Conservation (phyloP, 2,113 vertebrate species). For the Bostrychus sinensis region DNA sequence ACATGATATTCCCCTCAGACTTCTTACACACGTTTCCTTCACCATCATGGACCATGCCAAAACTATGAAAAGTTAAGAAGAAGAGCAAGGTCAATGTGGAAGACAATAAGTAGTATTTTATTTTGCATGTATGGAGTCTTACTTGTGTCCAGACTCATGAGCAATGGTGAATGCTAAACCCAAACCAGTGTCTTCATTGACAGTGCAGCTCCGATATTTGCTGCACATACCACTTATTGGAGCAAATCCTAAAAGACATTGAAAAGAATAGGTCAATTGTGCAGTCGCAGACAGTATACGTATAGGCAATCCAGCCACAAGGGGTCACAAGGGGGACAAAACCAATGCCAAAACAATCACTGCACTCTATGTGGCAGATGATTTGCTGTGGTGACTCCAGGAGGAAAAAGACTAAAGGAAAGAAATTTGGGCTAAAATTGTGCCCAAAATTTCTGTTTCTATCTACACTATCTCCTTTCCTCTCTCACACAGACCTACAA, state of each 20-base stretch:
- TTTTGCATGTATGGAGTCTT: slow-evolving; percentile 42
- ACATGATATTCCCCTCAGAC: slow-evolving; percentile 92
- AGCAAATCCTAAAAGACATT: slow-evolving; percentile 82
- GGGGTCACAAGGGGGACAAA: not conserved
- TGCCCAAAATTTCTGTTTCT: not conserved
- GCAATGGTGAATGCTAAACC: slow-evolving; percentile 92
- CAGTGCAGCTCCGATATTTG: slow-evolving; percentile 89
- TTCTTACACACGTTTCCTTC: slow-evolving; percentile 91
- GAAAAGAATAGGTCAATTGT: not conserved
- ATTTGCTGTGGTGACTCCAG: too few species aligned
- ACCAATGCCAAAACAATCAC: too few species aligned
- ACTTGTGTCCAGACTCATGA: slow-evolving; percentile 94
- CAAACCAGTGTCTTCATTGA: slow-evolving; percentile 90
- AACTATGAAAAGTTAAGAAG: slow-evolving; percentile 68
- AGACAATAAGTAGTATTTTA: not conserved
- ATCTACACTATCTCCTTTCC: slow-evolving; percentile 1
- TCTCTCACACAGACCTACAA: slow-evolving; percentile 13
- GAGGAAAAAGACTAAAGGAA: too few species aligned
- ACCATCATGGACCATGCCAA: slow-evolving; percentile 92
- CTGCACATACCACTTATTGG: slow-evolving; percentile 95
- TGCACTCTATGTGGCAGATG: not conserved
- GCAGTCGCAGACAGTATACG: not conserved
- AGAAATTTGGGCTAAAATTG: not conserved
- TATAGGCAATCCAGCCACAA: not conserved
- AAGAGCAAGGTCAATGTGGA: not conserved